A percentile compares a stretch with the other conserved stretches of the same genome.
Conservation (phyloP, 1,140 invertebrate species). For the Brachionus calyciflorus region DNA sequence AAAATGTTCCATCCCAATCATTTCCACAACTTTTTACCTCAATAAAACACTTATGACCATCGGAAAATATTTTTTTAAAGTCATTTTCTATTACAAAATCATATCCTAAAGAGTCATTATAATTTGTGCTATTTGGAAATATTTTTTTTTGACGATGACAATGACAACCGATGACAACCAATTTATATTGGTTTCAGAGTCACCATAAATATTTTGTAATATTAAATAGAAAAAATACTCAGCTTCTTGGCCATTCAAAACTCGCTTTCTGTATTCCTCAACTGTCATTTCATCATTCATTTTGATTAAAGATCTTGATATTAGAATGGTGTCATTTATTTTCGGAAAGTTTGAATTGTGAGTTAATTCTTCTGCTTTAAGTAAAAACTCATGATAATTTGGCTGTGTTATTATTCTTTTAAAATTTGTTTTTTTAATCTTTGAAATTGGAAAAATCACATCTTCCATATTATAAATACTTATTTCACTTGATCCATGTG, state of each 20-base stretch:
- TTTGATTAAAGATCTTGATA: too few relatives aligned
- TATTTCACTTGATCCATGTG: background rate
- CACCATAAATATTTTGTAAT: background rate
- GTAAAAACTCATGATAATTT: background rate
- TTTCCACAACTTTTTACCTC: background rate
- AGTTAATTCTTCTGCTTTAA: background rate
- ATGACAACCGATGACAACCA: background rate
- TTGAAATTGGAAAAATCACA: background rate
- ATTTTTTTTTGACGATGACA: slow-evolving; percentile 2
- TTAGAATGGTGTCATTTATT: too few relatives aligned
- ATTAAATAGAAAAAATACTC: too few relatives aligned
- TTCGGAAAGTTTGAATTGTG: background rate
- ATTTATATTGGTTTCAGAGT: background rate
- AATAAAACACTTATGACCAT: background rate
- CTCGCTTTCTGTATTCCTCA: too few relatives aligned
- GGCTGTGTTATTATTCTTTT: background rate
- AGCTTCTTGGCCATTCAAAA: too few relatives aligned
- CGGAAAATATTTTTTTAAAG: background rate
- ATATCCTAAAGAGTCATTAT: too few relatives aligned
- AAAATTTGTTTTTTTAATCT: too few relatives aligned
- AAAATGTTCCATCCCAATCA: background rate
- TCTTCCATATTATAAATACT: background rate
- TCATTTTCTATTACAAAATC: background rate
- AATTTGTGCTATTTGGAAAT: background rate
- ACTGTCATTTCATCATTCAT: too few relatives aligned